A percentile compares a stretch with the other conserved stretches of the same genome.
Evolutionary conservation across 2,888 invertebrate genomes (phyloP).

Genomic region (Scaptomyza cyrtandrae): DNA sequence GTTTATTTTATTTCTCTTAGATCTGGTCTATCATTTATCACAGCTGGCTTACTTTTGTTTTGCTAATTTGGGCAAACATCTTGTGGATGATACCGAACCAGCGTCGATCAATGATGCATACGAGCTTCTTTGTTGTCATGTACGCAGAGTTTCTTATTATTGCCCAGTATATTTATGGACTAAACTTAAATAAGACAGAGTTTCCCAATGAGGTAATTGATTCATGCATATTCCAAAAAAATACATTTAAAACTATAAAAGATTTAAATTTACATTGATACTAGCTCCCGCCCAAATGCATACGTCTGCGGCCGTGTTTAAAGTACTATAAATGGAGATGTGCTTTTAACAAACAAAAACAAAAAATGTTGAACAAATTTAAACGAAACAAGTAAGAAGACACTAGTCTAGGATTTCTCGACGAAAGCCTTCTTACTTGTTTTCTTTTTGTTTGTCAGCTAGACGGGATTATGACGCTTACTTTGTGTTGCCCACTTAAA

Average conservation of each 20-base stretch:
- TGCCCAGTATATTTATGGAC: slow-evolving; percentile 93
- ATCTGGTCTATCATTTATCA: slow-evolving; percentile 99
- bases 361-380: too few relatives aligned
- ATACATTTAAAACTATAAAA: not conserved
- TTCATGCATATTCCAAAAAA: not conserved
- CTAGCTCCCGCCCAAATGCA: too few relatives aligned
- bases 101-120: slow-evolving; percentile 94
- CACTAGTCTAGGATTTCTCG: too few relatives aligned
- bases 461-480: too few relatives aligned
- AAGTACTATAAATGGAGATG: too few relatives aligned
- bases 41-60: slow-evolving; percentile 98
- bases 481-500: too few relatives aligned
- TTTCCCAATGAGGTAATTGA: slow-evolving; percentile 87
- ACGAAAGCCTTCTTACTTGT: too few relatives aligned
- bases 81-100: slow-evolving; percentile 99
- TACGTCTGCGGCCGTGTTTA: too few relatives aligned
- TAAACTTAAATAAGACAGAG: slow-evolving; percentile 93
- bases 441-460: too few relatives aligned
- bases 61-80: slow-evolving; percentile 96
- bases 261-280: too few relatives aligned
- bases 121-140: slow-evolving; percentile 95
- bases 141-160: slow-evolving; percentile 95
- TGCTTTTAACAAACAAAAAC: too few relatives aligned
- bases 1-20: slow-evolving; percentile 85
- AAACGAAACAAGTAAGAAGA: too few relatives aligned